Base-by-base conservation (phyloP, 2,797 vertebrate genomes). In the Jordanella pulchra region DNA sequence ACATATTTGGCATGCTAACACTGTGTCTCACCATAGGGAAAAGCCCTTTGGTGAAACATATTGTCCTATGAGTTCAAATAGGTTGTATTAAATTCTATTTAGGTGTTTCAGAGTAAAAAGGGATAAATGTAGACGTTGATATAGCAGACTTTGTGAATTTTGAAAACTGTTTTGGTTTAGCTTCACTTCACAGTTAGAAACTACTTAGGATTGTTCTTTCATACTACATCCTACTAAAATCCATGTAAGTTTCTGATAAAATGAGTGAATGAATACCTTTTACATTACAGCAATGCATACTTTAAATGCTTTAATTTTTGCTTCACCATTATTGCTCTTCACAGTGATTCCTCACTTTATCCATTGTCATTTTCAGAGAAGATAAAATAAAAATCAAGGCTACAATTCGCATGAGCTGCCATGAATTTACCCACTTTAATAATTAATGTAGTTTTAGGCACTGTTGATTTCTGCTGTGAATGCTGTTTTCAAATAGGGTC, bases 371-470 rank as follows among this genome's bases (percentile, higher is more conserved):
- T 11, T 13, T 25, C 4, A 25, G 2, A 9, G 35, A 25, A 14
- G 6, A n/a, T 14, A 63, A n/a, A 39, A 63, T n/a, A 42, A 35
- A 63, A 45, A 44, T 42, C n/a, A 63, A 44, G 42, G 35, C 23
- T 44, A 7, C 12, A 42, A 42, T 42, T 4, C 23, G 7, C 25
- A 15, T 5, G 25, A 44, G 35, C 12, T 15, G 35, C 25, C 60
- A 25, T 63, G 13, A 63, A 42, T 2, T 25, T 30, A 5, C 35
- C 23, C 35, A 10, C 60, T 63, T 25, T 44, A 25, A 17, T 63
- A 63, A 63, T 63, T 63, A n/a, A n/a, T n/a, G n/a, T n/a, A 63
- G 35, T 63, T 63, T 32, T 21, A n/a, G 32, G 32, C 21, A 39
- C n/a, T 13, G 32, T 12, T 12, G 35, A 42, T 32, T 13, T 42